These are phyloP conservation scores for Cyclura pinguis DNA, from an alignment of 2,797 vertebrate species.

Conservation along the genomic window DNA sequence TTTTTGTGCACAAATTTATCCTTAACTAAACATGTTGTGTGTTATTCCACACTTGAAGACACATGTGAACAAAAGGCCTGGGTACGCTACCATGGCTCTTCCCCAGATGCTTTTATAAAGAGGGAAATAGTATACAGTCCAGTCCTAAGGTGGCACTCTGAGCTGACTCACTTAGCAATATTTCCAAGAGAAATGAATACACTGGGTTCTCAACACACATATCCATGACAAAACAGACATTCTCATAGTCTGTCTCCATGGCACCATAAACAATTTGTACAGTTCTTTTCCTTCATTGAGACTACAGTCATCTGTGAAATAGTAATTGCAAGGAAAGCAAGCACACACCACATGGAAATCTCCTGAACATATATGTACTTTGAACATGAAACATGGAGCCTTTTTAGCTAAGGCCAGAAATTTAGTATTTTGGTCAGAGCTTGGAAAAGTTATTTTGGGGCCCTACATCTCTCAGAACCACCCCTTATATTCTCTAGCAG, in stretches of 20 bases:
- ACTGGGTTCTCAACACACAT: background rate
- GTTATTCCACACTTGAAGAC: background rate
- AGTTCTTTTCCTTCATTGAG: background rate
- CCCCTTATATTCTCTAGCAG: too few species aligned
- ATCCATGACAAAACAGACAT: background rate
- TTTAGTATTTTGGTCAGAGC: background rate
- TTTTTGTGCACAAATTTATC: slow-evolving; percentile 11
- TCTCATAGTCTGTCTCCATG: background rate
- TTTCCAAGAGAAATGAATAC: background rate
- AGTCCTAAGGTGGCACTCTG: background rate
- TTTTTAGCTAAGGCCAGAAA: background rate
- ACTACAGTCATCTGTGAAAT: too few species aligned
- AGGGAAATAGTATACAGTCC: background rate
- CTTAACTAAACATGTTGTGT: slow-evolving; percentile 21
- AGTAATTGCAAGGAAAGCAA: too few species aligned
- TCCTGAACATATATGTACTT: too few species aligned
- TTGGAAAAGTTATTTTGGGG: too few species aligned
- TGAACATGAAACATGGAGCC: background rate
- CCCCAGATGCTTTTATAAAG: background rate
- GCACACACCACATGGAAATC: background rate
- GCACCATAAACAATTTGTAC: background rate
- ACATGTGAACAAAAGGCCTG: background rate
- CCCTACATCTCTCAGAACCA: too few species aligned
- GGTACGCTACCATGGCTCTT: background rate
- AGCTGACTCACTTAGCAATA: background rate